Percentiles rank a stretch among this genome's conserved stretches.
phyloP scores from a whole-genome alignment of 2,888 invertebrate genomes.

The Spilosoma lubricipeda region DNA sequence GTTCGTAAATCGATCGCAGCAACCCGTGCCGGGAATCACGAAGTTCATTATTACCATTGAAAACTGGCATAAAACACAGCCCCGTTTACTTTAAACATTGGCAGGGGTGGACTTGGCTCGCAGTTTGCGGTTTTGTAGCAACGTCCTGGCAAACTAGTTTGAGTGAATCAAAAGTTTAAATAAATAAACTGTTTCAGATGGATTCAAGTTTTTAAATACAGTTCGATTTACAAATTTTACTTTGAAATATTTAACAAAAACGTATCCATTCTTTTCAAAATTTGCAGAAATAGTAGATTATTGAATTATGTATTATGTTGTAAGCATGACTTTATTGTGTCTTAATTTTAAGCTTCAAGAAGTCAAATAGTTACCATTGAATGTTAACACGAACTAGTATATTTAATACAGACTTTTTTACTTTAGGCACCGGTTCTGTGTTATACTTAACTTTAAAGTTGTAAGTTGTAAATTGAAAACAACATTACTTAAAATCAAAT shows the following conservation, averaged over 20 bases:
- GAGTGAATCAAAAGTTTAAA: neutral
- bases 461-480: too few species aligned
- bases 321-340: neutral
- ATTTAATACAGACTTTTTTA: too few species aligned
- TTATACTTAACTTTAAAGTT: too few species aligned
- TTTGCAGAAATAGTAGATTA: too few species aligned
- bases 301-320: neutral
- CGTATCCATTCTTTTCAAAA: neutral
- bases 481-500: too few species aligned
- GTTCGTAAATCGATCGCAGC: constrained; percentile 42
- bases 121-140: neutral
- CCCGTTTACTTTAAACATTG: constrained; percentile 37
- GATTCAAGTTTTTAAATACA: neutral
- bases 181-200: constrained; percentile 4
- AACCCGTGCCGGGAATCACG: constrained; percentile 60
- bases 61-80: constrained; percentile 57
- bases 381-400: neutral
- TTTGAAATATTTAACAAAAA: neutral
- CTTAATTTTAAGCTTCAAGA: neutral
- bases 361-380: neutral
- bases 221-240: neutral
- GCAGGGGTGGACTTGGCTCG: constrained; percentile 12
- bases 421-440: too few species aligned
- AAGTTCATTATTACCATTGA: constrained; percentile 67
- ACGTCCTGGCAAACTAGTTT: constrained; percentile 7